Conservation (phyloP, 2,113 vertebrate genomes). For the Hippocampus abdominalis region DNA sequence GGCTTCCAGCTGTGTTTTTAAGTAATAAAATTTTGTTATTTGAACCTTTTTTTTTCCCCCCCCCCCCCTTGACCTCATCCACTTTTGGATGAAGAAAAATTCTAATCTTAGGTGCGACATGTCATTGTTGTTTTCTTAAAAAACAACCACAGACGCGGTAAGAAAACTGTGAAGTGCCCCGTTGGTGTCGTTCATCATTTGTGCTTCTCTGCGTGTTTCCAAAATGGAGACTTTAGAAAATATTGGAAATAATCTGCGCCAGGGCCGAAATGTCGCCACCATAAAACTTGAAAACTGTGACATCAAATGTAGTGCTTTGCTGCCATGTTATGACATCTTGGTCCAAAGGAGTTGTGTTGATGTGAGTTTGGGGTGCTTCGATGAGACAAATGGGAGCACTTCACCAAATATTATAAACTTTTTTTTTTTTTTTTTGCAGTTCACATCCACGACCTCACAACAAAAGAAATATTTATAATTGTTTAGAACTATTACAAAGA, state of each 20-base stretch:
- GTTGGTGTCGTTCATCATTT: constrained; percentile 2
- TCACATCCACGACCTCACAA: too few species aligned
- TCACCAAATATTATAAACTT: too few species aligned
- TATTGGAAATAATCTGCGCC: not conserved
- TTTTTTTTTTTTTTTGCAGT: too few species aligned
- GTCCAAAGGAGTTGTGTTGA: too few species aligned
- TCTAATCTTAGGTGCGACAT: not conserved
- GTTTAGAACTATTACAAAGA: not conserved
- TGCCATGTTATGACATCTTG: too few species aligned
- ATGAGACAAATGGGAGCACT: too few species aligned
- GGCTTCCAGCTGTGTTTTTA: constrained; percentile 7
- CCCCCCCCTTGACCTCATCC: not conserved
- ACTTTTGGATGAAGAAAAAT: constrained; percentile 9
- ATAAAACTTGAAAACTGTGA: not conserved
- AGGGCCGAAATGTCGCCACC: not conserved
- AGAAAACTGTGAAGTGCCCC: constrained; percentile 1
- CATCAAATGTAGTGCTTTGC: too few species aligned
- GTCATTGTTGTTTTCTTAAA: constrained; percentile 20
- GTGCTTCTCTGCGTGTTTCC: not conserved
- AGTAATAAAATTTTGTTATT: constrained; percentile 14
- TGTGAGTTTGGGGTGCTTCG: too few species aligned
- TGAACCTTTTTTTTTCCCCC: not conserved
- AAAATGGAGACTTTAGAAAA: not conserved
- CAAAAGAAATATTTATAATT: not conserved
- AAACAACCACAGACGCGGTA: not conserved